A percentile compares a stretch with the other conserved stretches of the same genome.
phyloP scores from a whole-genome alignment of 2,888 invertebrate genomes.

The Athalia cordata region DNA sequence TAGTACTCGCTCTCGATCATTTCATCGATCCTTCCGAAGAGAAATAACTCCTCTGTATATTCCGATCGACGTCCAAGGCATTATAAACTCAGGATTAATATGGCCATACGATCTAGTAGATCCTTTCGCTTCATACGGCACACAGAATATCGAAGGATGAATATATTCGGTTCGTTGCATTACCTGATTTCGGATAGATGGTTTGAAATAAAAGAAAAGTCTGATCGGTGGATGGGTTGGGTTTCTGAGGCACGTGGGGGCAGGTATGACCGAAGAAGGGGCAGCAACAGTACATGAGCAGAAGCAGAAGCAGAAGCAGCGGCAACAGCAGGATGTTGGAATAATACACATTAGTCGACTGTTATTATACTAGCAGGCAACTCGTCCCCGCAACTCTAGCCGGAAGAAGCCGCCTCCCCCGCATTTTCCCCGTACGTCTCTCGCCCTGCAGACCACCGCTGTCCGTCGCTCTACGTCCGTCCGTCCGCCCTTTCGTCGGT shows the following conservation, averaged over 20 bases:
- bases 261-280: neutral
- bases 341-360: slow-evolving; percentile 64
- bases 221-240: neutral
- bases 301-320: neutral
- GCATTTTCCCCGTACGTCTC: neutral
- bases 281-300: neutral
- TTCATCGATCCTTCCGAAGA: slow-evolving; percentile 1
- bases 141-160: too few species aligned
- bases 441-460: neutral
- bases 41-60: neutral
- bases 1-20: slow-evolving; percentile 11
- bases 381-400: slow-evolving; percentile 41
- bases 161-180: too few species aligned
- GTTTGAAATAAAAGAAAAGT: too few species aligned
- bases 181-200: too few species aligned
- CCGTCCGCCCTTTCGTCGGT: neutral
- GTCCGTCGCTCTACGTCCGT: neutral
- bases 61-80: too few species aligned
- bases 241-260: slow-evolving; percentile 34
- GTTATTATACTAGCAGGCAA: slow-evolving; percentile 51
- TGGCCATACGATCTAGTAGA: too few species aligned
- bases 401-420: slow-evolving; percentile 39
- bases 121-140: too few species aligned
- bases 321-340: slow-evolving; percentile 64
- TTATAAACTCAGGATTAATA: too few species aligned